Percentiles rank a stretch among this genome's conserved stretches.
phyloP scores from a whole-genome alignment of 2,797 vertebrate genomes.

The Neosalanx taihuensis region DNA sequence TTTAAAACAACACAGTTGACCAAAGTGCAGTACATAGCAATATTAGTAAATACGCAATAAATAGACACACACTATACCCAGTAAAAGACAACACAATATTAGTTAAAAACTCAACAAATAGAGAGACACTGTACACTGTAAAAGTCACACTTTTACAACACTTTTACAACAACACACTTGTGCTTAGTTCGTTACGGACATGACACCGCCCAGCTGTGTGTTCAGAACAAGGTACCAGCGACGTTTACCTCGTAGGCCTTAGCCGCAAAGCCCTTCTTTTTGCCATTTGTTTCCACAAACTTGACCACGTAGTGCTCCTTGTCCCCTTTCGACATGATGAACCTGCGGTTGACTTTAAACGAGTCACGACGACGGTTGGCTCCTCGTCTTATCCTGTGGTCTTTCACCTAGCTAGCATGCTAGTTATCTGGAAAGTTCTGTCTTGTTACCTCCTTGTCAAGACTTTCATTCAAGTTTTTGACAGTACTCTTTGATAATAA shows the following conservation, averaged over 20 bases:
- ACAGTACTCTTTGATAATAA: not conserved
- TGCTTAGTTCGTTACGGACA: not conserved
- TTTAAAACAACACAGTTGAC: too few relatives aligned
- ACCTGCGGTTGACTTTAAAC: conserved; percentile 2
- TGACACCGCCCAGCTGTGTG: not conserved
- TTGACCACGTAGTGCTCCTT: conserved; percentile 85
- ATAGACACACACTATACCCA: too few relatives aligned
- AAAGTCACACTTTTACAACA: too few relatives aligned
- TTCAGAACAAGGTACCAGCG: not conserved
- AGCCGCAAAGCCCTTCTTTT: conserved; percentile 74
- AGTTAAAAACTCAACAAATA: too few relatives aligned
- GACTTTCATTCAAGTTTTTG: not conserved
- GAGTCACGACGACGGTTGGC: too few relatives aligned
- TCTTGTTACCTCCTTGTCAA: not conserved
- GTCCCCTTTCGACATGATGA: conserved; percentile 77
- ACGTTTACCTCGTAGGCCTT: conserved; percentile 87
- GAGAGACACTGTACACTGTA: too few relatives aligned
- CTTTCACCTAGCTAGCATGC: not conserved
- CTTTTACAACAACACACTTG: not conserved
- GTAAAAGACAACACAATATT: too few relatives aligned
- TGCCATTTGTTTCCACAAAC: conserved; percentile 79
- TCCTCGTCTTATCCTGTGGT: too few relatives aligned
- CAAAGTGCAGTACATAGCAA: too few relatives aligned
- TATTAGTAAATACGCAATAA: too few relatives aligned
- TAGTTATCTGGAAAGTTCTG: not conserved